These are phyloP conservation scores for Apodemia duryi DNA, from an alignment of 2,888 invertebrate species.

Conservation along the genomic window DNA sequence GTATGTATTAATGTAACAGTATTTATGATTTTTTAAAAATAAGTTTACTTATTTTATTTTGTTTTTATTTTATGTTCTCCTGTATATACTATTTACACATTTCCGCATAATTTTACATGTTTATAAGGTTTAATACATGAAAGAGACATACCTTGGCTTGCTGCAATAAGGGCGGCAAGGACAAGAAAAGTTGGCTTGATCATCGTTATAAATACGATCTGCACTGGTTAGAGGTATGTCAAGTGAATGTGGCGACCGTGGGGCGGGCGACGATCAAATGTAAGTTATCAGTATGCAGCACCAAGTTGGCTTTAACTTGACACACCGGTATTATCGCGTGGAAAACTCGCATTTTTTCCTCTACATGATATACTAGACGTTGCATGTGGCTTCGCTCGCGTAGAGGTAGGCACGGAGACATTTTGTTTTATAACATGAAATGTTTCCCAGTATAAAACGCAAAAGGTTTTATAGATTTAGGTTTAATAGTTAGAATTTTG, in stretches of 20 bases:
- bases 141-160: constrained; percentile 16
- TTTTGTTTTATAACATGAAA: no score
- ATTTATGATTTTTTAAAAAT: no score
- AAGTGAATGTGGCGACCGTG: constrained; percentile 29
- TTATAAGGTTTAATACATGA: not conserved
- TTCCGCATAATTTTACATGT: no score
- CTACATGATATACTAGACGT: not conserved
- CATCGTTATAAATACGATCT: constrained; percentile 16
- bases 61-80: no score
- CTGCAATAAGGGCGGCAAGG: constrained; percentile 16
- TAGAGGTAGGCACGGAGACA: not conserved
- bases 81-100: no score
- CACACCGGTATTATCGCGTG: constrained; percentile 53
- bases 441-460: no score
- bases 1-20: no score
- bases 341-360: constrained; percentile 35
- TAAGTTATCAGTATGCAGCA: constrained; percentile 46
- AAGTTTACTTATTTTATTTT: no score
- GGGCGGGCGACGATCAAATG: constrained; percentile 38
- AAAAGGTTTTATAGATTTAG: no score
- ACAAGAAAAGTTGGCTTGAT: constrained; percentile 17
- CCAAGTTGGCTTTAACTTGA: constrained; percentile 48
- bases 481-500: no score
- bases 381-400: constrained; percentile 15
- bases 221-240: constrained; percentile 22